phyloP scores from a whole-genome alignment of 2,797 vertebrate genomes.

The Chrosomus eos region DNA sequence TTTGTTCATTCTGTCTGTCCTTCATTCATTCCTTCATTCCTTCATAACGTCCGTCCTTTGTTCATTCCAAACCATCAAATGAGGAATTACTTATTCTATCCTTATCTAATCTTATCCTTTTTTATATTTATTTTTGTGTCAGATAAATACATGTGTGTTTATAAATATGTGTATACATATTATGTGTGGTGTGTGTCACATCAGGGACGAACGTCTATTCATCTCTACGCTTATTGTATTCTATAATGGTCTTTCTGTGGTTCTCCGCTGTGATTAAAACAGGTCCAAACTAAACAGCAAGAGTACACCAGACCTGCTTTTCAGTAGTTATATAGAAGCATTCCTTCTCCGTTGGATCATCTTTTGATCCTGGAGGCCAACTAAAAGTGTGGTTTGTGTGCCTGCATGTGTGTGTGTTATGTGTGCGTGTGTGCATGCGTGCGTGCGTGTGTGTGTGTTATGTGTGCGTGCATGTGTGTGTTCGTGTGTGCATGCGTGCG shows the following conservation, averaged over 20 bases:
- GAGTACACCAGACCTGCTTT: slow-evolving; percentile 53
- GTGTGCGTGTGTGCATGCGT: too few relatives aligned
- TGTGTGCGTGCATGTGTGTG: slow-evolving; percentile 33
- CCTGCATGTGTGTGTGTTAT: too few relatives aligned
- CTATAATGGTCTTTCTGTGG: slow-evolving; percentile 59
- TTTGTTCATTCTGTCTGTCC: too few relatives aligned
- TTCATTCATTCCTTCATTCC: too few relatives aligned
- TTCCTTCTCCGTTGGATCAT: slow-evolving; percentile 72
- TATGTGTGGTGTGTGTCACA: not conserved
- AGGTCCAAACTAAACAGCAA: slow-evolving; percentile 57
- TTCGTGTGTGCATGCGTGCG: not conserved
- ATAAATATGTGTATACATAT: too few relatives aligned
- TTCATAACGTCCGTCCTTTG: too few relatives aligned
- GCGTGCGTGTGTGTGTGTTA: too few relatives aligned
- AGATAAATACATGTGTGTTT: not conserved
- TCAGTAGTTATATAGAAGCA: slow-evolving; percentile 70
- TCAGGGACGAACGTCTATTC: not conserved
- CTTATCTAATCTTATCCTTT: not conserved
- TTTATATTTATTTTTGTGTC: not conserved
- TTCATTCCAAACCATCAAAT: too few relatives aligned
- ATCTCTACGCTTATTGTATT: not conserved
- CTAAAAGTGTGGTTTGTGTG: slow-evolving; percentile 63
- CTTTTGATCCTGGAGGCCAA: slow-evolving; percentile 66
- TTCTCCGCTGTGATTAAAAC: slow-evolving; percentile 64
- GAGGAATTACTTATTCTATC: not conserved